Conservation (phyloP, 2,888 invertebrate genomes). For the Elaeidobius kamerunicus region DNA sequence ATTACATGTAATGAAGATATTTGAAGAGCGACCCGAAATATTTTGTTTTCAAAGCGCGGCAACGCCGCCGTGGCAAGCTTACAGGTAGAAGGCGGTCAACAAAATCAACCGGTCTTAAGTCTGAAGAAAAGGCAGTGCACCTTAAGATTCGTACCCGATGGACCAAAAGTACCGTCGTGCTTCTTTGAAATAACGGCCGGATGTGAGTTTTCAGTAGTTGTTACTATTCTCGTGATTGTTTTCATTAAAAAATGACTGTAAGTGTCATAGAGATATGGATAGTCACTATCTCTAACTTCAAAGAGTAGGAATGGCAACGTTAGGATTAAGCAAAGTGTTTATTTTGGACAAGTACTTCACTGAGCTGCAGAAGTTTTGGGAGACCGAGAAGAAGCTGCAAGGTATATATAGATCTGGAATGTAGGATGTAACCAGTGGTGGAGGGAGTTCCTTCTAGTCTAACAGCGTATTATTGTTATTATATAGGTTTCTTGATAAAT, state of each 20-base stretch:
- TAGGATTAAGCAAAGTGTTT: constrained; percentile 95
- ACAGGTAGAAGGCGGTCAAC: constrained; percentile 31
- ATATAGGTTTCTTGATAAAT: no score
- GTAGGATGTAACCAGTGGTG: constrained; percentile 15
- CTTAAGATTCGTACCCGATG: constrained; percentile 27
- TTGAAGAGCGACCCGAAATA: constrained; percentile 6
- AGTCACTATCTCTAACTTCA: constrained; percentile 6
- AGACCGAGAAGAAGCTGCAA: constrained; percentile 93
- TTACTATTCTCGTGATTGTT: constrained; percentile 1
- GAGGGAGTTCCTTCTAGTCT: no score
- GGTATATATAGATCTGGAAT: constrained; percentile 65
- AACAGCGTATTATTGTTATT: no score
- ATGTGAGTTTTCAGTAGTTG: constrained; percentile 18
- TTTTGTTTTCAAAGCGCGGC: constrained; percentile 29
- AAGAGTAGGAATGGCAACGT: constrained; percentile 76
- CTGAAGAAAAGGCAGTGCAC: constrained; percentile 31
- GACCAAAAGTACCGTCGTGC: constrained; percentile 9
- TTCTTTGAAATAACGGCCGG: constrained; percentile 20
- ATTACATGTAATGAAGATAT: constrained; percentile 1
- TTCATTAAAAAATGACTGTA: constrained; percentile 15
- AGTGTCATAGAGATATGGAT: constrained; percentile 20
- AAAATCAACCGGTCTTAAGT: constrained; percentile 29
- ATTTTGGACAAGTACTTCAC: constrained; percentile 97
- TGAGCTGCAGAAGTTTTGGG: constrained; percentile 95
- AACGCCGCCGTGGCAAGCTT: constrained; percentile 19